Evolutionary conservation across 1,140 invertebrate species (phyloP).

Genomic region (Brachionus rotundiformis): DNA sequence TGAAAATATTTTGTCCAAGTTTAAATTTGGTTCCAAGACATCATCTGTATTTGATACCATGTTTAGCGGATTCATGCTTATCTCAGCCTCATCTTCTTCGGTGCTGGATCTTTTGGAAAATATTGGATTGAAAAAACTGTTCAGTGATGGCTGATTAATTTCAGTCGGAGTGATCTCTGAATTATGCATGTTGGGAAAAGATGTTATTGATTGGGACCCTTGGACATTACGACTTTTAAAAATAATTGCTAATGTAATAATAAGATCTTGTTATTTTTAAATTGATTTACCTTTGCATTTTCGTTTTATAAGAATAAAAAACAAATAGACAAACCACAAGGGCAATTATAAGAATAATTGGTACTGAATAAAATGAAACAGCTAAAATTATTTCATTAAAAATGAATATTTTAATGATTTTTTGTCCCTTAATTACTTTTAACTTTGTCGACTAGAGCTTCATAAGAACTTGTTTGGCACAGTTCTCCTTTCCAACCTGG

Average conservation of each 20-base stretch:
- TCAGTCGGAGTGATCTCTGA: background rate
- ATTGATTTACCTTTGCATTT: background rate
- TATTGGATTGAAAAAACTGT: conserved; percentile 26
- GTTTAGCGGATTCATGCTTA: background rate
- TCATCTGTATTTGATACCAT: background rate
- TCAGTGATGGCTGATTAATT: conserved; percentile 10
- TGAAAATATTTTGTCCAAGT: background rate
- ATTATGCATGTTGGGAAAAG: background rate
- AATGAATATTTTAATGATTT: no score
- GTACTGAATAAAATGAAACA: background rate
- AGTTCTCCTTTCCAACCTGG: conserved; percentile 38
- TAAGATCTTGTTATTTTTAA: no score
- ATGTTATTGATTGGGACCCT: background rate
- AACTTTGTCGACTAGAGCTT: background rate
- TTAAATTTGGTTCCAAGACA: background rate
- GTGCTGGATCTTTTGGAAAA: background rate
- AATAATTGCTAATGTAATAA: no score
- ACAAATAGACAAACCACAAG: background rate
- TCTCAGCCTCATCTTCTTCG: background rate
- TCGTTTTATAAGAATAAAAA: background rate
- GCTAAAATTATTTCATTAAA: background rate
- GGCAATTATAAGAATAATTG: background rate
- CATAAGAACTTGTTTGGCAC: background rate
- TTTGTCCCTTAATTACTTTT: background rate
- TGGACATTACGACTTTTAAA: background rate